Evolutionary conservation across 2,113 vertebrate species (phyloP), one percentile per base, ranked within the genome.

Genomic region (Mastomys natalensis): DNA sequence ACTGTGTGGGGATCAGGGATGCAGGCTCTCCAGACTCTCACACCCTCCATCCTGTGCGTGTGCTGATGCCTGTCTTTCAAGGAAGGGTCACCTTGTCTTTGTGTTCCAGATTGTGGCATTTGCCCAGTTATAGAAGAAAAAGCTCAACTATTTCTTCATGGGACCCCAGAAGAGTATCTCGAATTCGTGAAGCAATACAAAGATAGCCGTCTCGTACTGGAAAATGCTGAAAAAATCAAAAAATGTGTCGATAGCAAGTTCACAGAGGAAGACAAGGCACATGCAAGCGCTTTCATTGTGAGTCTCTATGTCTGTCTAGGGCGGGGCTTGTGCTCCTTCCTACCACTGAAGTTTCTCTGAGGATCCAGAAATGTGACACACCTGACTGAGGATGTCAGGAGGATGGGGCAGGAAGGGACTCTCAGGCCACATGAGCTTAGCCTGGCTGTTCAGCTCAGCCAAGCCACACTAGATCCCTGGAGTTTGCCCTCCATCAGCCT

Each of bases 181-280:
- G 0, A 0, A 0, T 7, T 5, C 1, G 0, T 95, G 37, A 0
- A 0, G 1, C 12, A 21, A 13, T 93, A 31, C 55, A 3, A 0
- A 0, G 1, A 0, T 0, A 0, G 37, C 19, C 0, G 29, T 45
- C 1, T 0, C 3, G 0, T 40, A 13, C 0, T 91, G 73, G 0
- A 5, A 0, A 45, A 4, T 9, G 55, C 73, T 34, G 6, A 0
- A 21, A 3, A 0, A 0, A 16, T 91, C 11, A 96, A 94, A 74
- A 1, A 0, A 1, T 91, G 95, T 15, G 0, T 11, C 4, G 76
- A 94, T 51, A 1, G 0, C 0, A 91, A 40, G 3, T 1, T 94
- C 48, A 87, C 92, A 1, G 5, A 5, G 2, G 82, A 87, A 4
- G 76, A 87, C 2, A 96, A 88, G 66, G 0, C 3, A 0, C 13